Conservation (phyloP, 2,113 vertebrate genomes). For the Mohoua ochrocephala region DNA sequence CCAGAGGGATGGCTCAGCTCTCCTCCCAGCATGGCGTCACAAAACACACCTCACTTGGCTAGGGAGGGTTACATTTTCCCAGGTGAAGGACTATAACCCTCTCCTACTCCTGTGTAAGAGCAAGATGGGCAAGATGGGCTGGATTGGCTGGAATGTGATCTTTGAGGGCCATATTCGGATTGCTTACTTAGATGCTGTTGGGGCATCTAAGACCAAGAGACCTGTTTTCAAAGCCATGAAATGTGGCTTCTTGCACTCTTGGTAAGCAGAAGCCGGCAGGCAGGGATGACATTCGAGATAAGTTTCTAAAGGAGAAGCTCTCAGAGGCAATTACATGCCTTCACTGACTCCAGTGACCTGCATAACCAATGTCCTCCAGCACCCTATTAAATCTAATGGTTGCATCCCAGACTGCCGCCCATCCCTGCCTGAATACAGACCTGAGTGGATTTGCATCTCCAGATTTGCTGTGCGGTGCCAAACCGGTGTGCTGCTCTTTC, state of each 20-base stretch:
- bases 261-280: background rate
- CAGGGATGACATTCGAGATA: background rate
- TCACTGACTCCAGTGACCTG: background rate
- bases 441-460: background rate
- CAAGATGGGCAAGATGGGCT: background rate
- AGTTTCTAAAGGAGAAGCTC: background rate
- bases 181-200: background rate
- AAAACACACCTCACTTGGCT: fast-evolving
- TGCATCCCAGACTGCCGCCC: background rate
- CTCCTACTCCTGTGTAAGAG: background rate
- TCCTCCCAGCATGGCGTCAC: background rate
- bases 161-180: background rate
- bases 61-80: background rate
- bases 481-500: background rate
- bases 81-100: background rate
- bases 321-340: background rate
- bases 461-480: background rate
- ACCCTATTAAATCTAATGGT: background rate
- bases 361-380: background rate
- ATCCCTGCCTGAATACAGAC: background rate
- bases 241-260: background rate
- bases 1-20: background rate
- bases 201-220: background rate
- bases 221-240: background rate
- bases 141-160: background rate